Evolutionary conservation across 2,113 vertebrate genomes (phyloP).

Genomic region (Bujurquina vittata): DNA sequence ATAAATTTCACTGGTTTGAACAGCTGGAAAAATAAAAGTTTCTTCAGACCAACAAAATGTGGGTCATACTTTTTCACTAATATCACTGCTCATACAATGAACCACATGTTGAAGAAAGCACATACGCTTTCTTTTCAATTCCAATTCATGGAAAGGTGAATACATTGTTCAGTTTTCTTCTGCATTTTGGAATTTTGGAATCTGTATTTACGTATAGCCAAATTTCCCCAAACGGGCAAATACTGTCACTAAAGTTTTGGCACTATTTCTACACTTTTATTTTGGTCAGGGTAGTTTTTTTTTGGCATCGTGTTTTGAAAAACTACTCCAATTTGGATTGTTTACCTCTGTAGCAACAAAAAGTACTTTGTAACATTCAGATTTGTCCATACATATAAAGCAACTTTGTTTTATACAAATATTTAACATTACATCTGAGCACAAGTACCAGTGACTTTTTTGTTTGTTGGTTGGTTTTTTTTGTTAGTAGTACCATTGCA

Average conservation of each 20-base stretch:
- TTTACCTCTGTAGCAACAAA: constrained; percentile 42
- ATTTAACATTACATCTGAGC: constrained; percentile 42
- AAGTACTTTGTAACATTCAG: constrained; percentile 60
- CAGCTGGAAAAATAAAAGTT: constrained; percentile 51
- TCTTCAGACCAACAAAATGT: constrained; percentile 45
- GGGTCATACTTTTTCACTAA: constrained; percentile 23
- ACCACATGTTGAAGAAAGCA: constrained; percentile 3
- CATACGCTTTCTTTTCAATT: neutral
- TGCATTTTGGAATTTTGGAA: neutral
- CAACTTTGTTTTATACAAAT: constrained; percentile 52
- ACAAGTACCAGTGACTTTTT: constrained; percentile 57
- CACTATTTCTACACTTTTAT: constrained; percentile 63
- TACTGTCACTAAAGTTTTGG: constrained; percentile 60
- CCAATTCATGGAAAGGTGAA: constrained; percentile 12
- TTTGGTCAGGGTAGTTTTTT: constrained; percentile 72
- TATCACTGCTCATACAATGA: constrained; percentile 29
- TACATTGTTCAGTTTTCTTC: constrained; percentile 16
- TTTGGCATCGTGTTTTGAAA: constrained; percentile 40
- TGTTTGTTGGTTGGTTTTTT: constrained; percentile 1
- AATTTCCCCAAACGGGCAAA: constrained; percentile 47
- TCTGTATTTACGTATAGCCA: constrained; percentile 9
- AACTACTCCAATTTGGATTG: constrained; percentile 56
- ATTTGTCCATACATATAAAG: constrained; percentile 54
- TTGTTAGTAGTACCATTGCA: constrained; percentile 26
- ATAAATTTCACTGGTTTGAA: constrained; percentile 55